Evolutionary conservation across 2,888 invertebrate species (phyloP).

Genomic region (Embidobia sp.): DNA sequence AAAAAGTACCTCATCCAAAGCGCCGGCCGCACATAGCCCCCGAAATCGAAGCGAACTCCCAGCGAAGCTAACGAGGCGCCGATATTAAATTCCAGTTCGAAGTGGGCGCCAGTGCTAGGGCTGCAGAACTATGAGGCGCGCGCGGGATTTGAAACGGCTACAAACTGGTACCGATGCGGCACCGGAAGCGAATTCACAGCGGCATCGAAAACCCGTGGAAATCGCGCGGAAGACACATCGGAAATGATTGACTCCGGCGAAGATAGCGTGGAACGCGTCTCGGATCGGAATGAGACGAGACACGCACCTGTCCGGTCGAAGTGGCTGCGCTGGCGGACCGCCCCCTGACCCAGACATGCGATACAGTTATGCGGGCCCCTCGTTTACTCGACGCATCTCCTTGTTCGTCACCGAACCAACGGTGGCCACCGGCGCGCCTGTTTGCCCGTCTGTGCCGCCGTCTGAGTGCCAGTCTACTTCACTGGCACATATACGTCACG

Average conservation of each 20-base stretch:
- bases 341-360: constrained; percentile 84
- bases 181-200: neutral
- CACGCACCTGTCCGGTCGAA: constrained; percentile 82
- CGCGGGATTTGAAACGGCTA: constrained; percentile 7
- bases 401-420: constrained; percentile 65
- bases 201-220: neutral
- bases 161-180: constrained; percentile 7
- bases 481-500: constrained; percentile 49
- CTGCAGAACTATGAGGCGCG: too few species aligned
- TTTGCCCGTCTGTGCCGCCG: constrained; percentile 34
- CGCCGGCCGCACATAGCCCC: too few species aligned
- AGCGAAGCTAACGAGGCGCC: too few species aligned
- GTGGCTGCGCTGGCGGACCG: constrained; percentile 81
- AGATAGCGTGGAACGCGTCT: constrained; percentile 73
- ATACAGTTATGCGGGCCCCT: constrained; percentile 83
- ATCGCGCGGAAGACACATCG: neutral
- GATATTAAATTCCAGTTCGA: too few species aligned
- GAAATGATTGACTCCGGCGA: neutral
- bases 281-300: constrained; percentile 77
- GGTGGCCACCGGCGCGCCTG: constrained; percentile 31
- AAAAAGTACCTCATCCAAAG: too few species aligned
- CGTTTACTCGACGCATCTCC: constrained; percentile 68
- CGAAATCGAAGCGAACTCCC: too few species aligned
- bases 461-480: constrained; percentile 46
- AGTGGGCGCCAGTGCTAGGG: too few species aligned